Base-by-base conservation (phyloP, 2,113 vertebrate species). In the Mastomys natalensis region DNA sequence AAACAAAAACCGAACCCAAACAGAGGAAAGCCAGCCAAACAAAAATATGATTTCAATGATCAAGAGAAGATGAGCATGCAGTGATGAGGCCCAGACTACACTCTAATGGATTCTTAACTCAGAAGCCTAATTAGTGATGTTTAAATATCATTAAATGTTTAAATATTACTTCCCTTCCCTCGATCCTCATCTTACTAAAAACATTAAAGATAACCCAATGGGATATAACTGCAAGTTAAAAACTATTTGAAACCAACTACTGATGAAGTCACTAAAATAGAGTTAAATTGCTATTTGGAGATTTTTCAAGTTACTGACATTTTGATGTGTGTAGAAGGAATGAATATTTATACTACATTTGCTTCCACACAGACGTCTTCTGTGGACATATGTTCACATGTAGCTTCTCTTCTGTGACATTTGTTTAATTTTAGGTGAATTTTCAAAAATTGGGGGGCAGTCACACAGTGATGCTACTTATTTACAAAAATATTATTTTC, bases 101-200 rank as follows among this genome's bases (percentile, higher is more conserved):
- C 89, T 53, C 51, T 95, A 91, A 93, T 93, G 89, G 87, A 89
- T 48, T 82, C 68, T 91, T 92, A 90, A 77, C 91, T 60, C 70
- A 78, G 76, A 29, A 91, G 74, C 22, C 66, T 91, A 92, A 96
- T 94, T 93, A 72, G 16, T 89, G 81, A 95, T 7, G 24, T 96
- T 97, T 87, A 97, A 97, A 95, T 91, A 94, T 97, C 82, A 51
- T 94, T 90, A 84, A 89, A 84, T 31, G 29, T 90, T 94, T 84
- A 90, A 90, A 90, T 85, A 94, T 77, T 29, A 29, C 93, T 94
- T 97, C 26, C 40, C 40, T 96, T 90, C 55, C 70, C 93, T 96
- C 70, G 55, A 91, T 96, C 51, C 40, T 91, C 60, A 80, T 93
- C 37, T 97, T 70, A 92, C 55, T 51, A n/a, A 84, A 94, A 96